Evolutionary conservation across 2,797 vertebrate genomes (phyloP).

Genomic region (Aulostomus chinensis): DNA sequence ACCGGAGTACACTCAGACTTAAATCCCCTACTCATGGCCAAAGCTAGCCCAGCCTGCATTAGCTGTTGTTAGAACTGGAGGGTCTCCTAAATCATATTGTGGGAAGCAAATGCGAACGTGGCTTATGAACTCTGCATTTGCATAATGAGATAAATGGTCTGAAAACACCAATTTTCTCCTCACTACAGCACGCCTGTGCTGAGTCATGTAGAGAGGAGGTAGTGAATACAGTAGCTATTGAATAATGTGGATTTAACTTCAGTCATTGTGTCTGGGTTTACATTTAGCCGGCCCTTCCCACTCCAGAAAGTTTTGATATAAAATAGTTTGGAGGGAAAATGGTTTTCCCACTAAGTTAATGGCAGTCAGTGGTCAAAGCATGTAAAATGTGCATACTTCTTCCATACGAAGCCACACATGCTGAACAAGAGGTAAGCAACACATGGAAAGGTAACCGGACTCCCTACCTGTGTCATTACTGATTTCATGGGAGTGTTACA

Average conservation of each 20-base stretch:
- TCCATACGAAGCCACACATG: constrained; percentile 21
- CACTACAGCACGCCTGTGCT: not conserved
- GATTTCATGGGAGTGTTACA: constrained; percentile 71
- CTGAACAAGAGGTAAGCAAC: constrained; percentile 39
- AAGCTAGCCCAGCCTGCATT: constrained; percentile 9
- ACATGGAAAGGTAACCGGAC: constrained; percentile 42
- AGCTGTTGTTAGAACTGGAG: constrained; percentile 44
- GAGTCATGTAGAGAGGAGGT: no score
- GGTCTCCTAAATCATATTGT: constrained; percentile 65
- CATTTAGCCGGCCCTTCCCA: no score
- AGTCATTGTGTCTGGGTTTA: no score
- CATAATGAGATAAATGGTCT: constrained; percentile 73
- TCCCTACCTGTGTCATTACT: constrained; percentile 69
- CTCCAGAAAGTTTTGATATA: no score
- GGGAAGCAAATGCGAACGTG: constrained; percentile 58
- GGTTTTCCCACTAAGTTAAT: no score
- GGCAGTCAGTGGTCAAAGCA: no score
- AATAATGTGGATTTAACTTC: no score
- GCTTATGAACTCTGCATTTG: constrained; percentile 73
- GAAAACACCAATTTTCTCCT: constrained; percentile 40
- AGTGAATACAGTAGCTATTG: no score
- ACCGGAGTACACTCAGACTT: constrained; percentile 8
- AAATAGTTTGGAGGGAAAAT: no score
- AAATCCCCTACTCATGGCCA: constrained; percentile 11
- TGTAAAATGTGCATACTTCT: no score